Evolutionary conservation across 2,113 vertebrate genomes (phyloP).

Genomic region (Gallinago undulata): DNA sequence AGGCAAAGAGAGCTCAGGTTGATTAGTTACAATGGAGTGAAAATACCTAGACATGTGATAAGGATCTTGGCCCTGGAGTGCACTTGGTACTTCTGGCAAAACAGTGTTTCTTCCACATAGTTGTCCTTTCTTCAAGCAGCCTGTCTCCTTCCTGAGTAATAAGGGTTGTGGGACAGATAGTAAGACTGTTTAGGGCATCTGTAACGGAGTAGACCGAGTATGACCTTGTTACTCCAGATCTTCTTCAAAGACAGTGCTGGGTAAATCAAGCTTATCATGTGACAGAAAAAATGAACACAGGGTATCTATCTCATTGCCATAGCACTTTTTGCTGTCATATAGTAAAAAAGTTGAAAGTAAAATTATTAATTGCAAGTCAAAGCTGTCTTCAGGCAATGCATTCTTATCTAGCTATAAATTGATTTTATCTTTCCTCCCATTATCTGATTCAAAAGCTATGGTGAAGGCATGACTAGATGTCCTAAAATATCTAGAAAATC

Average conservation of each 20-base stretch:
- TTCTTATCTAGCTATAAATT: neutral
- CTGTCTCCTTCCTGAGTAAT: neutral
- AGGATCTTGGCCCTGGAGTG: neutral
- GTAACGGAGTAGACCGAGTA: neutral
- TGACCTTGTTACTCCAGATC: neutral
- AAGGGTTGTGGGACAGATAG: neutral
- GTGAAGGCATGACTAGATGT: neutral
- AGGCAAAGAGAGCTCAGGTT: neutral
- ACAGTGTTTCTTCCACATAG: neutral
- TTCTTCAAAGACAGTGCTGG: neutral
- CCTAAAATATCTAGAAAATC: neutral
- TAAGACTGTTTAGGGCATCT: neutral
- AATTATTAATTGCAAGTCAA: neutral
- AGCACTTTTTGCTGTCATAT: neutral
- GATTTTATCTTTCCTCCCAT: neutral
- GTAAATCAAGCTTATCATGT: neutral
- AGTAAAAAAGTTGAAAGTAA: neutral
- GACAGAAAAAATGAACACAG: neutral
- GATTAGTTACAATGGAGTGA: neutral
- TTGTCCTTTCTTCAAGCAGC: neutral
- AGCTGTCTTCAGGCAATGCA: neutral
- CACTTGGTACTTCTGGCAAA: neutral
- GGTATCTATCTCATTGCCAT: neutral
- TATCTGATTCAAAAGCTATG: neutral
- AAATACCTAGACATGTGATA: neutral